These are phyloP conservation scores for Mya arenaria DNA, from an alignment of 1,140 invertebrate genomes.

Conservation along the genomic window DNA sequence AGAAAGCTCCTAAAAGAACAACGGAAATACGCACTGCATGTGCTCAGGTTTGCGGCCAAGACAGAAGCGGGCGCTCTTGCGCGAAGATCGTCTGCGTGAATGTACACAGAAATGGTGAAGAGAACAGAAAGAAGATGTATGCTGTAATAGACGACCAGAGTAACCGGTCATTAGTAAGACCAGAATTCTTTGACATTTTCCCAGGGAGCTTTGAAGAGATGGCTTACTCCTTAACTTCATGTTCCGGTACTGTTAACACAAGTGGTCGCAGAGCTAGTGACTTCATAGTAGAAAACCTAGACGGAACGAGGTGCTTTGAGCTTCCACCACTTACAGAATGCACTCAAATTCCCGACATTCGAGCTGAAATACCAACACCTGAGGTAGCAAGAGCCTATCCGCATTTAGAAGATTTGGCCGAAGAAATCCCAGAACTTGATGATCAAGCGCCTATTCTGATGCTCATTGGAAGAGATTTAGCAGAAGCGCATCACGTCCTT, in stretches of 20 bases:
- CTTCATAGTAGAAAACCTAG: conserved; percentile 1
- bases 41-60: neutral
- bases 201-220: neutral
- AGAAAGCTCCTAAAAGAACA: neutral
- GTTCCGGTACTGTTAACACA: neutral
- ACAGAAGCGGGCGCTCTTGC: neutral
- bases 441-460: neutral
- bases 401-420: conserved; percentile 6
- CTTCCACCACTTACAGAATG: conserved; percentile 16
- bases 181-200: conserved; percentile 18
- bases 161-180: conserved; percentile 5
- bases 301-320: neutral
- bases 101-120: neutral
- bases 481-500: conserved; percentile 27
- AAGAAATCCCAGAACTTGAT: neutral
- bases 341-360: conserved; percentile 13
- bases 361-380: conserved; percentile 26
- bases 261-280: neutral
- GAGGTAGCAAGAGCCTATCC: neutral
- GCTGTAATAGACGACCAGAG: conserved; percentile 36
- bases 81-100: conserved; percentile 18
- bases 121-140: conserved; percentile 2
- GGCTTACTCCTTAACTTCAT: neutral
- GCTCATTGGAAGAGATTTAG: conserved; percentile 22
- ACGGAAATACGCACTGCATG: neutral